These are phyloP conservation scores for Odontomyia ornata DNA, from an alignment of 2,888 invertebrate genomes.

Conservation along the genomic window DNA sequence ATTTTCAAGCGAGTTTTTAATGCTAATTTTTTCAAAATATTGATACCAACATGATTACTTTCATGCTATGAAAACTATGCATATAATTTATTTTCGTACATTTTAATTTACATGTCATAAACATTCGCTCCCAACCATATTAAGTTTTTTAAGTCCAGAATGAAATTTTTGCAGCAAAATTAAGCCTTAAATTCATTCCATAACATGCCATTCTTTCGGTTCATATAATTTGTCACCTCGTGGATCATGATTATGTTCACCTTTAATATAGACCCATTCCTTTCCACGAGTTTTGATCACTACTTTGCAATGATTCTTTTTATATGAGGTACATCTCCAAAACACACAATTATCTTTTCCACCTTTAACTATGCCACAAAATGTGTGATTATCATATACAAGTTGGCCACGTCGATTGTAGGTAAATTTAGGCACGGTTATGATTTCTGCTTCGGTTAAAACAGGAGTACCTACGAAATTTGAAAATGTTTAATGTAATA, in stretches of 20 bases:
- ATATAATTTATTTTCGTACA: too few species aligned
- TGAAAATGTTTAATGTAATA: too few species aligned
- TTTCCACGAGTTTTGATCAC: slow-evolving; percentile 59
- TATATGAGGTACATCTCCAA: slow-evolving; percentile 60
- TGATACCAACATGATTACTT: too few species aligned
- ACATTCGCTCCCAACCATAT: too few species aligned
- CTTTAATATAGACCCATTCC: slow-evolving; percentile 53
- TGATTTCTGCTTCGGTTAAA: too few species aligned
- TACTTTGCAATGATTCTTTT: slow-evolving; percentile 57
- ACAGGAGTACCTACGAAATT: too few species aligned
- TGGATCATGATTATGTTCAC: slow-evolving; percentile 59
- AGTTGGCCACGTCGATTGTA: slow-evolving; percentile 61
- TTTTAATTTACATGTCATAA: too few species aligned
- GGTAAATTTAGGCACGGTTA: neutral
- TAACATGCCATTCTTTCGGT: slow-evolving; percentile 52
- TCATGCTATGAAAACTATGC: too few species aligned
- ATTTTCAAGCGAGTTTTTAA: too few species aligned
- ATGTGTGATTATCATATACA: slow-evolving; percentile 57
- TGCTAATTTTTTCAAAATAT: too few species aligned
- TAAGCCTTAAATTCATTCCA: too few species aligned
- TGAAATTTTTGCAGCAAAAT: too few species aligned
- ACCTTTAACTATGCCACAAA: slow-evolving; percentile 55
- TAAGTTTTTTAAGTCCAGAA: neutral
- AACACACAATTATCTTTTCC: slow-evolving; percentile 55
- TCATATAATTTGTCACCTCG: slow-evolving; percentile 54